Evolutionary conservation across 1,140 invertebrate genomes (phyloP), one percentile per base, ranked within the genome.

Genomic region (Lepidurus couesii): DNA sequence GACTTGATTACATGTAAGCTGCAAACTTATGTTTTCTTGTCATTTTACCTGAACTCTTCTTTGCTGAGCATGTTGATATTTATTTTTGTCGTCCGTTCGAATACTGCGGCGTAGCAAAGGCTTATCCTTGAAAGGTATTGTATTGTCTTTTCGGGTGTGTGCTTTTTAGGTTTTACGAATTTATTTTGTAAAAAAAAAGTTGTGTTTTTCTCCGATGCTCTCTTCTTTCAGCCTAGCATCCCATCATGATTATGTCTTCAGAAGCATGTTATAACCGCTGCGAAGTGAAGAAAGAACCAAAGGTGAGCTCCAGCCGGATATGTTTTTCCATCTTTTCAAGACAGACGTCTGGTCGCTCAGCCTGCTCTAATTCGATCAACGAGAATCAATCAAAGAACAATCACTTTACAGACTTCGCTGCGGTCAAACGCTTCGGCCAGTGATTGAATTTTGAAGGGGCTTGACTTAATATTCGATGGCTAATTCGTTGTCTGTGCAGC

Each of bases 21-120:
- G 21, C 53, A 21, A 7, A 65, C 16, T 65, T 65, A 21, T 16
- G 16, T 65, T 65, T 65, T 21, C 21, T 34, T 34, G 34, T 65
- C 16, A 65, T 65, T 65, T 65, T 65, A 65, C 53, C 53, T 65
- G 53, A 65, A 65, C 13, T 65, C 53, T 34, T 34, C 34, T 65
- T 65, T 65, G 53, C 53, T 65, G 6, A 65, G n/a, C 53, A 65
- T 65, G 16, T 65, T 65, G 21, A 16, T 11, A 21, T n/a, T 65
- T 21, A 13, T 65, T 9, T 13, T 65, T 4, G 5, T 13, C 21
- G 53, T 7, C 16, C 21, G 53, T 65, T 65, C 53, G 13, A 13
- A 65, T 34, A 34, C 34, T 34, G 34, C 34, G 8, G 53, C 21
- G 1, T 65, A 13, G 0, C 53, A 21, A 21, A 1, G 16, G 21